These are phyloP conservation scores for Criorhina ranunculi DNA, from an alignment of 2,888 invertebrate genomes.

Conservation along the genomic window DNA sequence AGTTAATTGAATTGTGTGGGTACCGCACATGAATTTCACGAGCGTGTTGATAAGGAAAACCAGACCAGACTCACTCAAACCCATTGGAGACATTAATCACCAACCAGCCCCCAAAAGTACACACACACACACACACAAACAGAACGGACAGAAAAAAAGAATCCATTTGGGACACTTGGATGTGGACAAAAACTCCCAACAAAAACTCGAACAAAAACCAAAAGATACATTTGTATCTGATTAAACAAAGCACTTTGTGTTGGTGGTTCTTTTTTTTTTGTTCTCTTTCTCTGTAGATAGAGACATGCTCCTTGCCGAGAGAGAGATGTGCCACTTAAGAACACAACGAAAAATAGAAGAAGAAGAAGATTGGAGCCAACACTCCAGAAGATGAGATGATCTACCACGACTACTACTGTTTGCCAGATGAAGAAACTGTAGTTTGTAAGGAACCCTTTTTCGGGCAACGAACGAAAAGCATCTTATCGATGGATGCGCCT, in stretches of 20 bases:
- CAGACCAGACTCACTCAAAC: constrained; percentile 66
- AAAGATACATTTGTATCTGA: constrained; percentile 76
- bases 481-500: constrained; percentile 62
- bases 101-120: constrained; percentile 51
- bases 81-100: constrained; percentile 75
- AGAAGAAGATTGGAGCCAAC: constrained; percentile 72
- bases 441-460: constrained; percentile 67
- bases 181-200: constrained; percentile 44
- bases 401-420: constrained; percentile 39
- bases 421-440: constrained; percentile 52
- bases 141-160: constrained; percentile 8
- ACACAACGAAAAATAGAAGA: constrained; percentile 28
- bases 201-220: constrained; percentile 69
- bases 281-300: constrained; percentile 48
- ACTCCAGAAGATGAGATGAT: constrained; percentile 75
- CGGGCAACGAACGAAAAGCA: constrained; percentile 39
- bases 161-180: constrained; percentile 75
- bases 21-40: constrained; percentile 72
- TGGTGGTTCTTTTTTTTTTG: constrained; percentile 22
- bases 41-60: constrained; percentile 73
- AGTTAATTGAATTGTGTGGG: constrained; percentile 77
- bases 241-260: constrained; percentile 76
- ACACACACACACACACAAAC: background rate
- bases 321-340: constrained; percentile 69
- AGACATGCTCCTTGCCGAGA: constrained; percentile 57